A percentile compares a stretch with the other conserved stretches of the same genome.
These are phyloP conservation scores for Nesogale talazaci DNA, from an alignment of 2,113 vertebrate species.

Conservation along the genomic window DNA sequence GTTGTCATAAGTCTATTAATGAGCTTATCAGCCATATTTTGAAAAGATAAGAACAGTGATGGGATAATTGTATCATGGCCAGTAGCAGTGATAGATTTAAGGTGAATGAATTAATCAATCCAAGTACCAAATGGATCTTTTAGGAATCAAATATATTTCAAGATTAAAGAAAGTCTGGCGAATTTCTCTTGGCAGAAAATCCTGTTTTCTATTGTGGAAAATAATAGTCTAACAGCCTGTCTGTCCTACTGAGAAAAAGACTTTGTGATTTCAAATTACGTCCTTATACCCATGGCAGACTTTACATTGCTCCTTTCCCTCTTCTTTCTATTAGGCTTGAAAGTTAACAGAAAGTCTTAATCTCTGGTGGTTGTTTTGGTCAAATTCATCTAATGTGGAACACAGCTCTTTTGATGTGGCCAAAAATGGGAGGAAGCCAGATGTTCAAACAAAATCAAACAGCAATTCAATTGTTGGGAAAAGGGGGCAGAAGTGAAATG, in stretches of 20 bases:
- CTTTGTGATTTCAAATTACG: background rate
- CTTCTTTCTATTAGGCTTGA: background rate
- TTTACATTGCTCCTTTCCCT: background rate
- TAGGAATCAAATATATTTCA: conserved; percentile 35
- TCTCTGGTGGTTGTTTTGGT: conserved; percentile 8
- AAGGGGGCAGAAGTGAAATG: background rate
- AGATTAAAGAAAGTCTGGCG: conserved; percentile 13
- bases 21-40: conserved; percentile 25
- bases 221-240: background rate
- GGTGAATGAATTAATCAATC: conserved; percentile 42
- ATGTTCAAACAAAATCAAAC: conserved; percentile 36
- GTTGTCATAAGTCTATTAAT: conserved; percentile 60
- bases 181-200: conserved; percentile 1
- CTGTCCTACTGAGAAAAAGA: background rate
- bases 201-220: background rate
- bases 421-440: background rate
- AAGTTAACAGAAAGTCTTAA: background rate
- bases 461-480: background rate
- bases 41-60: conserved; percentile 34
- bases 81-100: background rate
- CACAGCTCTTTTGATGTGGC: background rate
- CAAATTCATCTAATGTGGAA: background rate
- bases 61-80: background rate
- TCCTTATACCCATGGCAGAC: background rate
- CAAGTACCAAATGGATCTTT: conserved; percentile 3